These are phyloP conservation scores for Watsonalla binaria DNA, from an alignment of 2,888 invertebrate species.

Conservation along the genomic window DNA sequence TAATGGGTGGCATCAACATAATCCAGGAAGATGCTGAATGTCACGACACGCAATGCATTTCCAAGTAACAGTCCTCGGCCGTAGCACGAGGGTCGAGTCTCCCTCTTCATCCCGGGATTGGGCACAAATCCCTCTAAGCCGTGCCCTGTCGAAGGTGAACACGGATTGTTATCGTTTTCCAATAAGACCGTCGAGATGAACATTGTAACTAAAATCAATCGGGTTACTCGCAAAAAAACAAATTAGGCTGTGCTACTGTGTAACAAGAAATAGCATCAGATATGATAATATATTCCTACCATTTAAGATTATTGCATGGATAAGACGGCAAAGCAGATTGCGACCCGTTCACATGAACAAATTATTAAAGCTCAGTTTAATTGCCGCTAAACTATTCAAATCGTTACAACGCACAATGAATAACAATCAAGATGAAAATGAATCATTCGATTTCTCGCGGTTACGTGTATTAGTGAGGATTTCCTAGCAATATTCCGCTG, in stretches of 20 bases:
- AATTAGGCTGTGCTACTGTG: too few species aligned
- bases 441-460: constrained; percentile 18
- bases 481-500: constrained; percentile 36
- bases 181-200: background rate
- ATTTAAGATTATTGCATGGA: too few species aligned
- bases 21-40: constrained; percentile 14
- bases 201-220: background rate
- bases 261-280: too few species aligned
- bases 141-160: background rate
- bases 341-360: background rate
- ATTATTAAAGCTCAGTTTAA: background rate
- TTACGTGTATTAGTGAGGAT: constrained; percentile 19
- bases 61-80: constrained; percentile 23
- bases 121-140: background rate
- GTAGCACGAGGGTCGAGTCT: constrained; percentile 3
- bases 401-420: constrained; percentile 7
- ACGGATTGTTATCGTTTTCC: constrained; percentile 2
- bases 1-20: constrained; percentile 5
- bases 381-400: constrained; percentile 9
- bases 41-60: constrained; percentile 43
- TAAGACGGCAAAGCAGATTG: too few species aligned
- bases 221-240: too few species aligned
- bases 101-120: background rate
- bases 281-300: too few species aligned
- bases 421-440: constrained; percentile 25